Conservation (phyloP, 2,888 invertebrate genomes). For the Chrysolina oricalcia region DNA sequence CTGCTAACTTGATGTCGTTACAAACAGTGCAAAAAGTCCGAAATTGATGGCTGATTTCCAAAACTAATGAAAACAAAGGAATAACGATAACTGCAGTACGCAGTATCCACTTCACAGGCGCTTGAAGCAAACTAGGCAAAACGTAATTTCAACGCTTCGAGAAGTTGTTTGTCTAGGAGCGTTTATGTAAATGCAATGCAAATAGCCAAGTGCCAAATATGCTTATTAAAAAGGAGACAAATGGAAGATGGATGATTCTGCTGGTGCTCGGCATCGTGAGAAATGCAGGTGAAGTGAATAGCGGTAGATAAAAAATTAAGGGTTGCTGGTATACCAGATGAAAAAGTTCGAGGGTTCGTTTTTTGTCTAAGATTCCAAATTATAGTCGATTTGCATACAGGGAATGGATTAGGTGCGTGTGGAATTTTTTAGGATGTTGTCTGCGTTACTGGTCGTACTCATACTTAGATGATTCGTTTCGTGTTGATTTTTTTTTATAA, state of each 20-base stretch:
- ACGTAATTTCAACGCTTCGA: background rate
- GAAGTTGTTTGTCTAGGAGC: conserved; percentile 18
- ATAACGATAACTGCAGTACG: background rate
- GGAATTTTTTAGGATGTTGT: background rate
- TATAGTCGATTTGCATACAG: conserved; percentile 28
- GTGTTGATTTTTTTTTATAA: background rate
- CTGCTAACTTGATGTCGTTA: too few species aligned
- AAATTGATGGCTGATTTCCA: too few species aligned
- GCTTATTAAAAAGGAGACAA: conserved; percentile 55
- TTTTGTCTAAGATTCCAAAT: conserved; percentile 34
- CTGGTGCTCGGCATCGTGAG: conserved; percentile 48
- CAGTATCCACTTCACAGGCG: background rate
- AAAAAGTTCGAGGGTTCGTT: conserved; percentile 12
- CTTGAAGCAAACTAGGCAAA: background rate
- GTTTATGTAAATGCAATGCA: conserved; percentile 32
- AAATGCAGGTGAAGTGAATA: conserved; percentile 50
- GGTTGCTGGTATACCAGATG: conserved; percentile 18
- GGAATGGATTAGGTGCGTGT: background rate
- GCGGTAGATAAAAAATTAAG: conserved; percentile 43
- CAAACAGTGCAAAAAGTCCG: too few species aligned
- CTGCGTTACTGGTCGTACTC: background rate
- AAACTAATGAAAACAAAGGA: too few species aligned
- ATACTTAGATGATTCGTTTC: background rate
- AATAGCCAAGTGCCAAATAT: conserved; percentile 42
- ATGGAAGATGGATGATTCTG: conserved; percentile 51